Evolutionary conservation across 2,113 vertebrate species (phyloP), one percentile per base, ranked within the genome.

Genomic region (Lichenostomus cassidix): DNA sequence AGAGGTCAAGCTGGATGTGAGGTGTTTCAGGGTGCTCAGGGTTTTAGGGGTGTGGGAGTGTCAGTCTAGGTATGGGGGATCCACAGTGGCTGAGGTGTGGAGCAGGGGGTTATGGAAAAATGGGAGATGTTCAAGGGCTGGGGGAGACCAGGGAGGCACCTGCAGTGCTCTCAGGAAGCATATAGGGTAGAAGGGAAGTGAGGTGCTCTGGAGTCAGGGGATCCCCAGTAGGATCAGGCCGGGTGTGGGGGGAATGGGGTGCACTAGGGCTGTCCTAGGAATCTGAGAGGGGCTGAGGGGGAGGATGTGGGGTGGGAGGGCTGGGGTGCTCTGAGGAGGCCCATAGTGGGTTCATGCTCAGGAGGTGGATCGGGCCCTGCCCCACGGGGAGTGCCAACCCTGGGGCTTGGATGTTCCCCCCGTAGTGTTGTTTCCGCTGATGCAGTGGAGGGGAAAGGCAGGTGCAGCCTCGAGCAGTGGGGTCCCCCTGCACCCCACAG

Each of bases 351-450:
- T n/a, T 49, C 71, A 28, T 22, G 19, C 37, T 86, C 14, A 4
- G 65, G 70, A 56, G 15, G 35, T 12, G 15, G 33, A 13, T 20
- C 18, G n/a, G 56, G 63, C 29, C 33, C 19, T 33, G 47, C 37
- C 49, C 63, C 47, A 8, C 4, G 9, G 52, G 7, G 11, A 39
- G 15, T 56, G 28, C 21, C 62, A 59, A 1, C 33, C 33, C 39
- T 13, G 3, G 15, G 9, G 12, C 33, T 27, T 9, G 9, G 47
- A 21, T 35, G 15, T 28, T 42, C 10, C 6, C 44, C 6, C 25
- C 1, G 1, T 27, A 5, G 14, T 4, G 19, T 18, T 65, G 52
- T 21, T 50, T 62, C 47, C 4, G 1, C 27, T 27, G 42, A 4
- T 11, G 37, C 77, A 46, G 37, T 9, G 15, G 42, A 59, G 49